Evolutionary conservation across 2,113 vertebrate genomes (phyloP).

Genomic region (Nanorana parkeri): DNA sequence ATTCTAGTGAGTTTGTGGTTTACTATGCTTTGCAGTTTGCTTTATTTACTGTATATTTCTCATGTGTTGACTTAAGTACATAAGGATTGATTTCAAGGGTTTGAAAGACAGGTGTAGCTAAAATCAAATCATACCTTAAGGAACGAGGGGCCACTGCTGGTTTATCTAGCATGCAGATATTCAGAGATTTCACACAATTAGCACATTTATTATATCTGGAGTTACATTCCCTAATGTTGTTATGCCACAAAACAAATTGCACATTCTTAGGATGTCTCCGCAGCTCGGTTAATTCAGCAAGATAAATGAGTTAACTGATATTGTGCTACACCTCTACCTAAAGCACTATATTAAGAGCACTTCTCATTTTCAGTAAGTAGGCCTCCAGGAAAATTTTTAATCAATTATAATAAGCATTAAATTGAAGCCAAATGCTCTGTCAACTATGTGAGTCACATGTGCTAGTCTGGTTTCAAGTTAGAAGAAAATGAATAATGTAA

Average conservation of each 20-base stretch:
- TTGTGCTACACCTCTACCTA: conserved; percentile 38
- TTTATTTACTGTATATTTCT: no score
- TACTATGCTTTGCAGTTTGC: no score
- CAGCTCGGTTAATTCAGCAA: conserved; percentile 27
- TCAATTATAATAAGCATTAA: conserved; percentile 52
- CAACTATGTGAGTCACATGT: conserved; percentile 33
- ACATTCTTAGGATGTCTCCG: conserved; percentile 26
- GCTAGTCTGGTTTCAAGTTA: conserved; percentile 11
- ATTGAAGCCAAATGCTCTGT: conserved; percentile 45
- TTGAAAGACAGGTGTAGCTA: no score
- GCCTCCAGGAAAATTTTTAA: conserved; percentile 51
- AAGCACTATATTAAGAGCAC: conserved; percentile 46
- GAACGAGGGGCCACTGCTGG: background rate
- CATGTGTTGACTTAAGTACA: no score
- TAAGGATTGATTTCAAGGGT: no score
- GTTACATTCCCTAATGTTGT: conserved; percentile 27
- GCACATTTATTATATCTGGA: conserved; percentile 13
- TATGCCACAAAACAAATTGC: conserved; percentile 31
- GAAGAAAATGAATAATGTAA: background rate
- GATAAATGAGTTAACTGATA: conserved; percentile 45
- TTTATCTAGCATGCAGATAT: background rate
- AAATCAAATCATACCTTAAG: no score
- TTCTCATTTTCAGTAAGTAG: conserved; percentile 44
- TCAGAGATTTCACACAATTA: conserved; percentile 13
- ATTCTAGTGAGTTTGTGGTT: no score